Base-by-base conservation (phyloP, 2,888 invertebrate genomes). In the Apodemia zela region DNA sequence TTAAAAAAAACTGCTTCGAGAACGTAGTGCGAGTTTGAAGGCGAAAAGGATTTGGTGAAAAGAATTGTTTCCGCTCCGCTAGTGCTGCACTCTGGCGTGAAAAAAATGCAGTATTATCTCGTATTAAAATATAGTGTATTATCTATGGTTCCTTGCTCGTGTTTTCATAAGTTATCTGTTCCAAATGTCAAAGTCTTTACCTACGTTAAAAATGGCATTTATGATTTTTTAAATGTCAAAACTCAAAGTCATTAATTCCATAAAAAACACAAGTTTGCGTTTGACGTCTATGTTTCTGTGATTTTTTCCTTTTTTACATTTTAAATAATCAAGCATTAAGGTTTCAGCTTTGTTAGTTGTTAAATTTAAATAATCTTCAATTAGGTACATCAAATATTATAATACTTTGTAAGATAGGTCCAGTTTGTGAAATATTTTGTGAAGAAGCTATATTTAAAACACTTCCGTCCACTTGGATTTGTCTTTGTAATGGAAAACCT, bases 401-500 rank as follows among this genome's bases (percentile, higher is more conserved):
- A 54, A 54, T 54, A 57, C 25, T 57, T n/a, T 57, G 4, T 25
- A 47, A 35, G 15, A 59, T 18, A 13, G 49, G 47, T 59, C 35
- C 11, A 25, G 45, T 35, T 29, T 59, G 35, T 47, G 33, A 59
- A 58, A 15, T 47, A 59, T 33, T 21, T 35, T 63, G 63, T 63
- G 49, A 58, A 59, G 59, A 59, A 63, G 64, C 65, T 67, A 66
- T 63, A 66, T n/a, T 15, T 35, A 47, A n/a, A 62, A 62, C 45
- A 60, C n/a, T 47, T 63, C 63, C 63, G 63, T 63, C 63, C 69
- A 69, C 66, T 66, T 64, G 69, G 64, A 60, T 65, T 60, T 63
- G 66, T 65, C 66, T 65, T 69, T 68, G 67, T 68, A 68, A 90
- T 90, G 90, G 90, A 87, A 79, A 89, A 88, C 80, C 81, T 82